phyloP scores from a whole-genome alignment of 2,797 vertebrate genomes.

The Limnodromus scolopaceus region DNA sequence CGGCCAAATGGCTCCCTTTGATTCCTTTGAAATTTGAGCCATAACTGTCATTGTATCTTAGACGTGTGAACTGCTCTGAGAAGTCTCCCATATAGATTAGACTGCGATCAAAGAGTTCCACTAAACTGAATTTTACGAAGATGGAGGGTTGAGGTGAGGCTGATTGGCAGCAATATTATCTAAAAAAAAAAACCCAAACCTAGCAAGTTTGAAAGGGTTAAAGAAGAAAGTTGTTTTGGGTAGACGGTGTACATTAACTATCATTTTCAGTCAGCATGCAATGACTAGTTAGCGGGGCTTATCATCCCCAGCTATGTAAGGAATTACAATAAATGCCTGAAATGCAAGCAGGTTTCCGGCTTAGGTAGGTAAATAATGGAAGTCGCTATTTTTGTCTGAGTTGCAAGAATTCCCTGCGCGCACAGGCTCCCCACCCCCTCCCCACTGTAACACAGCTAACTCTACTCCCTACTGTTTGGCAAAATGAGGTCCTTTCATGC shows the following conservation, averaged over 20 bases:
- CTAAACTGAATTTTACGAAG: slow-evolving; percentile 11
- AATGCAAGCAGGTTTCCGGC: slow-evolving; percentile 63
- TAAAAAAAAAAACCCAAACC: neutral
- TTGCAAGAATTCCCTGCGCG: neutral
- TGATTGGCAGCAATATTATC: neutral
- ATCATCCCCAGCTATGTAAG: slow-evolving; percentile 61
- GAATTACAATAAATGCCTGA: slow-evolving; percentile 70
- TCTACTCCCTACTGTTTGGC: neutral
- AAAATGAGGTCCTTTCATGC: slow-evolving; percentile 45
- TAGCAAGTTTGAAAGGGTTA: slow-evolving; percentile 28
- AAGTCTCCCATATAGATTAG: slow-evolving; percentile 51
- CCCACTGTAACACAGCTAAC: neutral
- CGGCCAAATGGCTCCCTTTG: slow-evolving; percentile 20
- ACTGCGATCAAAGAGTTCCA: slow-evolving; percentile 12
- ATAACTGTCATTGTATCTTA: slow-evolving; percentile 38
- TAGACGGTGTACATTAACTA: slow-evolving; percentile 49
- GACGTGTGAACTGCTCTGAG: slow-evolving; percentile 42
- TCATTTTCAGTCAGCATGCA: slow-evolving; percentile 61
- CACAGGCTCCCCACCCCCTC: neutral
- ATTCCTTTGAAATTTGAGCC: slow-evolving; percentile 65
- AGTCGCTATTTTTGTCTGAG: slow-evolving; percentile 63
- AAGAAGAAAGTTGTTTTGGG: slow-evolving; percentile 53
- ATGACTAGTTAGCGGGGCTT: slow-evolving; percentile 63
- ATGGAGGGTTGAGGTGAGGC: neutral
- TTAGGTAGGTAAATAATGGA: slow-evolving; percentile 64